These are phyloP conservation scores for Nomada flava DNA, from an alignment of 2,888 invertebrate species.

Conservation along the genomic window DNA sequence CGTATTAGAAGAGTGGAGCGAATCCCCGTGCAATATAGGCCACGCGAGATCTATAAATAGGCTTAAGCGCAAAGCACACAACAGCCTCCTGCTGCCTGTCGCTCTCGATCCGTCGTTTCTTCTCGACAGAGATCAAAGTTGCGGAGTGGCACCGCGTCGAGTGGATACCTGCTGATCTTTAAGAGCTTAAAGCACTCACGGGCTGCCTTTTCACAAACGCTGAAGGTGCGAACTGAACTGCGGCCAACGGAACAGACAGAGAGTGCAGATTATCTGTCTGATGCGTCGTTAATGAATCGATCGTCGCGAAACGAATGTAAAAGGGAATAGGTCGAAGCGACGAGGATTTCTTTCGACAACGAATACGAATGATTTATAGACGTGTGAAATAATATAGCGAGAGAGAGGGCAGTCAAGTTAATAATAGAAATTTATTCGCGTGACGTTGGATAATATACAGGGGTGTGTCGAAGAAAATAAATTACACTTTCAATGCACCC, in stretches of 20 bases:
- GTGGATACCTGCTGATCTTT: constrained; percentile 48
- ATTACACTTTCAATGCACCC: too few relatives aligned
- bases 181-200: constrained; percentile 42
- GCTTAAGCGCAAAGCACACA: constrained; percentile 50
- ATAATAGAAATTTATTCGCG: too few relatives aligned
- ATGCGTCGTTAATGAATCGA: neutral
- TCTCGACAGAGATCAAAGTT: constrained; percentile 62
- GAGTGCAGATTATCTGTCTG: too few relatives aligned
- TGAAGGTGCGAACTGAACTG: constrained; percentile 38
- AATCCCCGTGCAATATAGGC: constrained; percentile 23
- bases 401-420: too few relatives aligned
- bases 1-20: constrained; percentile 24
- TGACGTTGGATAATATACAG: too few relatives aligned
- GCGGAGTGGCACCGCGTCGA: constrained; percentile 49
- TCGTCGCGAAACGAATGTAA: neutral
- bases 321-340: neutral
- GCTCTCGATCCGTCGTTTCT: constrained; percentile 35
- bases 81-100: constrained; percentile 10
- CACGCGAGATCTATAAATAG: constrained; percentile 56
- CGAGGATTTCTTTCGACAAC: neutral
- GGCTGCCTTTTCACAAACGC: constrained; percentile 40
- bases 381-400: too few relatives aligned
- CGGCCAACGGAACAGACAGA: neutral
- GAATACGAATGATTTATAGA: too few relatives aligned
- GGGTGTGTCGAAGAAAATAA: too few relatives aligned